Evolutionary conservation across 1,140 invertebrate species (phyloP), one percentile per base, ranked within the genome.

Genomic region (Goniozus legneri): DNA sequence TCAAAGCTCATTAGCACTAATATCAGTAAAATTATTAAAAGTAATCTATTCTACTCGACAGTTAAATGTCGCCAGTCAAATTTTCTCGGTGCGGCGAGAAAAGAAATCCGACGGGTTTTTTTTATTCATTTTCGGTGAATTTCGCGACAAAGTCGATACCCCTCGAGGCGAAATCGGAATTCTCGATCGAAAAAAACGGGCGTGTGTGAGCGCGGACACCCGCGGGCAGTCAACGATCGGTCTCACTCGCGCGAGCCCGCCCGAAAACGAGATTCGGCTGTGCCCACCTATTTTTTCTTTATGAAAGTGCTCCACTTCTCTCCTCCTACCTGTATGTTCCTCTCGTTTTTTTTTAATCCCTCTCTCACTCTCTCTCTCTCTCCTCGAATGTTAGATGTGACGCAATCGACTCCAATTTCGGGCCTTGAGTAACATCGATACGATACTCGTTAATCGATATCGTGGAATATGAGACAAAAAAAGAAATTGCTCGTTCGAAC

Each of bases 261-360:
- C 24, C 14, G 32, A 14, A 13, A 43, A 2, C 15, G 22, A 36
- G 19, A 44, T 48, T 57, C 38, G 36, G 14, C 2, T 24, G 47
- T 10, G 45, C 41, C 55, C 39, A 30, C 48, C 48, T 55, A 58
- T 58, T 37, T 54, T 33, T 58, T 45, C 57, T 55, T 55, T 58
- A 60, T 55, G 57, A 60, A 60, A 58, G 57, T 55, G 56, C 52
- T 58, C 56, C 45, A 60, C 52, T 60, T 60, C 31, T 42, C 35
- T 32, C 46, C 34, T 24, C 31, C 24, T 36, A n/a, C n/a, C n/a
- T 44, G 33, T 34, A 37, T 15, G 18, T 12, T 30, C 14, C 18
- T 21, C 10, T 27, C 8, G 18, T 10, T 27, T 10, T 27, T 10
- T 27, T 10, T 27, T 27, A 6, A 27, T 32, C 46, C 32, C 22